A percentile compares a stretch with the other conserved stretches of the same genome.
Conservation (phyloP, 2,888 invertebrate species). For the Plutella xylostella region DNA sequence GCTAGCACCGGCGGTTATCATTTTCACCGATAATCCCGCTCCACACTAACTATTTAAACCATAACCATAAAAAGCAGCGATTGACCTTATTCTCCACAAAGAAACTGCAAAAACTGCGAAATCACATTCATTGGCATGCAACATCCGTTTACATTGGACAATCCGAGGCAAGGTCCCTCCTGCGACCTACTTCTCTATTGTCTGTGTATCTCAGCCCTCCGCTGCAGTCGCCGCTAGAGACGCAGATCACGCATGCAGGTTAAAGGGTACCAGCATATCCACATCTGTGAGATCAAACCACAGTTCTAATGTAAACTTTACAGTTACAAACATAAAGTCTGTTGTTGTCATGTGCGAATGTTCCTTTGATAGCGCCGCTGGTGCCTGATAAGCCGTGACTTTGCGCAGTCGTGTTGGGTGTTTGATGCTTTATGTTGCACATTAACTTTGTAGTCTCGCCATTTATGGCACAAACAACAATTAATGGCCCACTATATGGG, state of each 20-base stretch:
- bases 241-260: conserved; percentile 30
- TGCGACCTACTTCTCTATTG: background rate
- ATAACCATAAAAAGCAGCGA: too few species aligned
- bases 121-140: background rate
- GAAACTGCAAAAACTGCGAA: too few species aligned
- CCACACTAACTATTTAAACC: too few species aligned
- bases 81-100: too few species aligned
- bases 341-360: conserved; percentile 29
- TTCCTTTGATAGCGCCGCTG: conserved; percentile 52
- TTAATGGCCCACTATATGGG: conserved; percentile 39
- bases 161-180: conserved; percentile 40
- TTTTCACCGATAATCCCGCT: too few species aligned
- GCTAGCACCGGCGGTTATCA: too few species aligned
- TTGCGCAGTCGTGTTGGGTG: conserved; percentile 29
- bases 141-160: conserved; percentile 14
- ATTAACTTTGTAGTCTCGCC: conserved; percentile 38
- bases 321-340: conserved; percentile 30
- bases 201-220: background rate
- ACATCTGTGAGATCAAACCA: conserved; percentile 31
- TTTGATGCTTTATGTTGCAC: conserved; percentile 34
- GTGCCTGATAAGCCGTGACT: conserved; percentile 40
- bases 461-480: conserved; percentile 45
- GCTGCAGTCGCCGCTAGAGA: conserved; percentile 17
- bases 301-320: conserved; percentile 40
- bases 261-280: conserved; percentile 45